Evolutionary conservation across 1,140 invertebrate species (phyloP), one percentile per base, ranked within the genome.

Genomic region (Aphidius gifuensis): DNA sequence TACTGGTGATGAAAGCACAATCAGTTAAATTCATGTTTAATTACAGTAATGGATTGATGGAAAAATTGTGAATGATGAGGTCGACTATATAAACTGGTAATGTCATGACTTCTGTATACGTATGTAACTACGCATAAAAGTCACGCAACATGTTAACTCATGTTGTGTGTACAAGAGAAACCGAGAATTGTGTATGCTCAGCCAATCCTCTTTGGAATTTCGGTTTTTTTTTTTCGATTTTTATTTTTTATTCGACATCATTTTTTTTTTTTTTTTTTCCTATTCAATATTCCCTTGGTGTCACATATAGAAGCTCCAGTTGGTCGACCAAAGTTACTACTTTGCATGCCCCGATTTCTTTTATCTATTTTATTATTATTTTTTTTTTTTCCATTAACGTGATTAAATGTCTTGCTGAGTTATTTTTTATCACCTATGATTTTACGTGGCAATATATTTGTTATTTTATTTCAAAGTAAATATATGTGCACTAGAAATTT

Each of bases 361-460:
- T 16, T 16, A 16, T 55, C 39, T 16, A 11, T 55, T 55, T 21
- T 43, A 9, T 9, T 9, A n/a, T 74, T 74, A 69, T 72, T 50
- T 68, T 64, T 65, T 72, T 74, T 76, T 75, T 74, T 65, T 72
- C 74, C 74, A 76, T 76, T 75, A 76, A 73, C 70, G 69, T 74
- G 69, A 76, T 76, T 76, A 75, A 70, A 72, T 53, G 64, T 67
- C 59, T 61, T 51, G 60, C 60, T 62, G 65, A 67, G 53, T 62
- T 58, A 64, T 53, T 43, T 32, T 43, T 9, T 44, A 42, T 6
- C 40, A n/a, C 11, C 46, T 39, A 44, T 32, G 45, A 21, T 45
- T 61, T 32, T 54, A 44, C 45, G 49, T 50, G 6, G n/a, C 21
- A 43, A 1, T 50, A 50, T 23, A 44, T 49, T 9, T 50, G 4